These are phyloP conservation scores for Xenopus petersii DNA, from an alignment of 2,797 vertebrate genomes.

Conservation along the genomic window DNA sequence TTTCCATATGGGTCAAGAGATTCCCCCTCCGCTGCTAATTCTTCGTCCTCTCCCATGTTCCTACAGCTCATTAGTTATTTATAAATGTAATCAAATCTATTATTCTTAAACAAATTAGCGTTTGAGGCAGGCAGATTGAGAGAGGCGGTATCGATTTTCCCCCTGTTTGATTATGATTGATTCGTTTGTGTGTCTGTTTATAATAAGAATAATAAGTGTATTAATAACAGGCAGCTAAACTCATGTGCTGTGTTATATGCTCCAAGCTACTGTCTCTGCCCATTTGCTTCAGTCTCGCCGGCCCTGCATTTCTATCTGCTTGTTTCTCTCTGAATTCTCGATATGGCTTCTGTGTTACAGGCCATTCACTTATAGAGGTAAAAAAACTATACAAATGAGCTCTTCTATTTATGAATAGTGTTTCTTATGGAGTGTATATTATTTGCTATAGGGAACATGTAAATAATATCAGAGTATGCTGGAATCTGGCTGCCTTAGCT, in stretches of 20 bases:
- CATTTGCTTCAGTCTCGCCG: background rate
- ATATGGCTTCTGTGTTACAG: background rate
- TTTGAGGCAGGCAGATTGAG: slow-evolving; percentile 25
- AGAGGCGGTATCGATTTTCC: slow-evolving; percentile 33
- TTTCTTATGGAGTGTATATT: no score
- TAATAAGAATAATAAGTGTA: slow-evolving; percentile 46
- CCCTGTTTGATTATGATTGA: slow-evolving; percentile 42
- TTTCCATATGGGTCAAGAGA: background rate
- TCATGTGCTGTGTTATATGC: slow-evolving; percentile 29
- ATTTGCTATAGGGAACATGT: no score
- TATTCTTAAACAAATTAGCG: slow-evolving; percentile 44
- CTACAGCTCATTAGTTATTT: slow-evolving; percentile 39
- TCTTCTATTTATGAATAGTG: background rate
- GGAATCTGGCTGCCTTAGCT: no score
- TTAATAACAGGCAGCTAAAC: slow-evolving; percentile 38
- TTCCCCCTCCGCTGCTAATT: slow-evolving; percentile 24
- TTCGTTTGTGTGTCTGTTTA: slow-evolving; percentile 36
- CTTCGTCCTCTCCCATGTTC: slow-evolving; percentile 37
- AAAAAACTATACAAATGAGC: background rate
- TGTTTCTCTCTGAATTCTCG: background rate
- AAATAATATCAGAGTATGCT: no score
- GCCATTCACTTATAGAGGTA: background rate
- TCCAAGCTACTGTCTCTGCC: background rate
- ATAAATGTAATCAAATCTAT: slow-evolving; percentile 45
- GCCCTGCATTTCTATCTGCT: background rate